Percentiles rank a stretch among this genome's conserved stretches.
These are phyloP conservation scores for Rhinoraja longicauda DNA, from an alignment of 2,797 vertebrate genomes.

Conservation along the genomic window DNA sequence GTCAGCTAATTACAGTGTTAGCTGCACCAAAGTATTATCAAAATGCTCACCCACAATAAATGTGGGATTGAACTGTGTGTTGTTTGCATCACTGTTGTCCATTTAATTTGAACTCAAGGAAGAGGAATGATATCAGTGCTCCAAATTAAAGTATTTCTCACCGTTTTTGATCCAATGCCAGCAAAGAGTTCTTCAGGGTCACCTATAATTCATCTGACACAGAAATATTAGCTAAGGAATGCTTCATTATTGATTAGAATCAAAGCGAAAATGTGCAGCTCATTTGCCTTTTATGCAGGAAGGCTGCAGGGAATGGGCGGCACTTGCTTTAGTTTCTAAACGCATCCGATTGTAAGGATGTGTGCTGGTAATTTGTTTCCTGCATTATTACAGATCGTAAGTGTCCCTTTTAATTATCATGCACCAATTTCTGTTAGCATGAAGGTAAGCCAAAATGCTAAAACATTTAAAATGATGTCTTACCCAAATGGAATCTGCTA, in stretches of 20 bases:
- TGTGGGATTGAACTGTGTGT: background rate
- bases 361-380: background rate
- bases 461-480: background rate
- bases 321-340: background rate
- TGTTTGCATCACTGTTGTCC: background rate
- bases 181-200: background rate
- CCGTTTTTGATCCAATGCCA: background rate
- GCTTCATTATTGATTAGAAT: background rate
- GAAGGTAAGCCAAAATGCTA: background rate
- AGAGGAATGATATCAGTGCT: background rate
- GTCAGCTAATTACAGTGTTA: too few species aligned
- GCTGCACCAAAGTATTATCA: too few species aligned
- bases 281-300: background rate
- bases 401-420: constrained; percentile 3
- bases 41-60: too few species aligned
- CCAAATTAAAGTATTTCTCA: background rate
- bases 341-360: background rate
- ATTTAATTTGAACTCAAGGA: background rate
- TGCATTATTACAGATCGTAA: background rate
- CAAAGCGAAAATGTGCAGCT: background rate
- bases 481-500: constrained; percentile 13
- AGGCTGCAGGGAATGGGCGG: too few species aligned
- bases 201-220: background rate
- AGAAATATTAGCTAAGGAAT: constrained; percentile 4
- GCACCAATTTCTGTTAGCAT: background rate